Evolutionary conservation across 2,888 invertebrate genomes (phyloP), one percentile per base, ranked within the genome.

Genomic region (Melinopterus prodromus): DNA sequence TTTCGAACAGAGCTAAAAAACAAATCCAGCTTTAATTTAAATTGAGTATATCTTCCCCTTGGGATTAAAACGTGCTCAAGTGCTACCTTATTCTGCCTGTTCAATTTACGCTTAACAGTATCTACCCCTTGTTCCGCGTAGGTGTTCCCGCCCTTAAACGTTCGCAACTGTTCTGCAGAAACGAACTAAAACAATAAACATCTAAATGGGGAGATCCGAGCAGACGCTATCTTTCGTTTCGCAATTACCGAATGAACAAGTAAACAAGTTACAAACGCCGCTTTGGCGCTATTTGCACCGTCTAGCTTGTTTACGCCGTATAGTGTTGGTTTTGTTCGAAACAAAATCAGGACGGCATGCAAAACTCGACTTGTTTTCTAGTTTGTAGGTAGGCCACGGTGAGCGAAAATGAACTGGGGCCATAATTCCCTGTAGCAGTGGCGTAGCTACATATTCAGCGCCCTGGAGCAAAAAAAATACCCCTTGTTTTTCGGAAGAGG

Each of bases 101-200:
- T 53, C 53, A 53, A 53, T 53, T 53, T 53, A 53, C 7, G 53
- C 53, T 53, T 53, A 53, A 53, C 53, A 53, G 53, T 7, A 53
- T 53, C 53, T 12, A 53, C 7, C 53, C 53, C 53, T 12, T 53
- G 26, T 26, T 26, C 26, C 26, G 26, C 26, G 26, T 53, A 53
- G 9, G 53, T 53, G 53, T 53, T 53, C 12, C 12, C 7, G 53
- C 53, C 53, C 53, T 12, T 53, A 53, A 53, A 53, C 53, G 12
- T 53, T 53, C 53, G 12, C 53, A 53, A 53, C 53, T 53, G 53
- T 12, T 53, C 53, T 53, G 3, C 53, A 53, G 53, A 53, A 53
- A 53, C 53, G 53, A 53, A 53, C 53, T 53, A 53, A 53, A 53
- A 53, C 53, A 53, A 53, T 53, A 53, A 53, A 53, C 53, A 53